Evolutionary conservation across 2,797 vertebrate species (phyloP).

Genomic region (Ciconia nigra): DNA sequence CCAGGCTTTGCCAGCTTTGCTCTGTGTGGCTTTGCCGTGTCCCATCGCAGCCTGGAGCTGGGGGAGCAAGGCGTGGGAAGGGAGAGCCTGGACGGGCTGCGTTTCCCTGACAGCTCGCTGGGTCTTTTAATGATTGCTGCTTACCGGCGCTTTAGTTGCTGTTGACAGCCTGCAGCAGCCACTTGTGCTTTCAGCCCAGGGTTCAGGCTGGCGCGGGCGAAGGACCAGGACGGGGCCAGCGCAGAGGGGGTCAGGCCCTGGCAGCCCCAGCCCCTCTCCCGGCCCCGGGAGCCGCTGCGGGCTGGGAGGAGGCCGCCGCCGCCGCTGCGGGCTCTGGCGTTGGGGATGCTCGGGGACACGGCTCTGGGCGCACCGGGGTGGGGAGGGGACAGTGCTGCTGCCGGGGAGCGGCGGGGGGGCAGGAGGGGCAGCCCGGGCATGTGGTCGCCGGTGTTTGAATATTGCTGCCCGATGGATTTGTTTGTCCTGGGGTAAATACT

Average conservation of each 20-base stretch:
- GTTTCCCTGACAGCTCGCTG: background rate
- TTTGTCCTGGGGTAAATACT: background rate
- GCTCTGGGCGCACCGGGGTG: no score
- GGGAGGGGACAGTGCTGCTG: no score
- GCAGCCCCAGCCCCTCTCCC: no score
- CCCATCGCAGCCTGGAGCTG: background rate
- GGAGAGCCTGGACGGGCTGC: background rate
- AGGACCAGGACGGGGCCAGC: background rate
- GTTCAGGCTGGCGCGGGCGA: no score
- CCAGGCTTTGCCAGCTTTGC: background rate
- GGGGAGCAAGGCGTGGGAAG: background rate
- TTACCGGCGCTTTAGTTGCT: background rate
- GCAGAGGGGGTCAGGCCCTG: background rate
- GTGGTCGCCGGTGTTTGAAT: background rate
- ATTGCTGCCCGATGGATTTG: background rate
- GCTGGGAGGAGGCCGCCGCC: background rate
- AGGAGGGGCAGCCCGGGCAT: background rate
- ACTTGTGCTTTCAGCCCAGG: background rate
- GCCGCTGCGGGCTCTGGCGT: rapidly evolving
- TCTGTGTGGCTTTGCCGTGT: background rate
- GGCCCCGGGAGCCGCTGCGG: rapidly evolving
- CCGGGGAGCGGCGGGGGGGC: background rate
- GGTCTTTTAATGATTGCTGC: no score
- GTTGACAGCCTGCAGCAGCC: background rate
- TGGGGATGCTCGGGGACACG: background rate